Base-by-base conservation (phyloP, 2,113 vertebrate genomes). In the Takifugu flavidus region DNA sequence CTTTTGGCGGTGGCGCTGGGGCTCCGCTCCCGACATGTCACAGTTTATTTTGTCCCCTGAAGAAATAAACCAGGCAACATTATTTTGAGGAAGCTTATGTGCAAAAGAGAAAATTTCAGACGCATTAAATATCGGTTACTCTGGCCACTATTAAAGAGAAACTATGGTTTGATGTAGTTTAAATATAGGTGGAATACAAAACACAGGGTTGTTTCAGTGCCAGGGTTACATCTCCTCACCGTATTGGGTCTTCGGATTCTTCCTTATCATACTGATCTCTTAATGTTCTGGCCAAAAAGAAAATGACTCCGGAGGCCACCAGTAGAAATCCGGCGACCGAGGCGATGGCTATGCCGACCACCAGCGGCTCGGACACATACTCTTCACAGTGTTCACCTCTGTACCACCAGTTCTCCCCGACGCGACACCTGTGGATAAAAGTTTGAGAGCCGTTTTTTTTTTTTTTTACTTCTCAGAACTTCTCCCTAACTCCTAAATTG, bases 401-500 rank as follows among this genome's bases (percentile, higher is more conserved):
- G 79, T 96, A 95, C 95, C 96, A 98, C 95, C 96, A 96, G 86
- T 98, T 96, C 74, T 95, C 94, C 52, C 94, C 95, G 0, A 96
- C 95, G 1, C 93, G 94, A 72, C 95, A 96, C 72, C 95, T 96
- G 65, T 6, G 49, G 14, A 2, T 42, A 4, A 5, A 5, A 45
- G 11, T 39, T 39, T 39, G 34, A 6, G 11, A 39, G 34, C 34
- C 11, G 34, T 1, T 39, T 10, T 39, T 11, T 34, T 2, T 34
- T 34, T 34, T 2, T 34, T 39, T 39, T 1, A 10, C 11, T 39
- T 39, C 2, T 31, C 3, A 5, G 29, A 20, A 20, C 20, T 20
- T 20, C 20, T 20, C 20, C 20, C 20, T 20, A 20, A 20, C 20
- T 20, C 20, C 20, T 20, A 20, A 20, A 20, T 20, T 20, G 20